phyloP scores from a whole-genome alignment of 2,113 vertebrate genomes.

The Jaculus jaculus region DNA sequence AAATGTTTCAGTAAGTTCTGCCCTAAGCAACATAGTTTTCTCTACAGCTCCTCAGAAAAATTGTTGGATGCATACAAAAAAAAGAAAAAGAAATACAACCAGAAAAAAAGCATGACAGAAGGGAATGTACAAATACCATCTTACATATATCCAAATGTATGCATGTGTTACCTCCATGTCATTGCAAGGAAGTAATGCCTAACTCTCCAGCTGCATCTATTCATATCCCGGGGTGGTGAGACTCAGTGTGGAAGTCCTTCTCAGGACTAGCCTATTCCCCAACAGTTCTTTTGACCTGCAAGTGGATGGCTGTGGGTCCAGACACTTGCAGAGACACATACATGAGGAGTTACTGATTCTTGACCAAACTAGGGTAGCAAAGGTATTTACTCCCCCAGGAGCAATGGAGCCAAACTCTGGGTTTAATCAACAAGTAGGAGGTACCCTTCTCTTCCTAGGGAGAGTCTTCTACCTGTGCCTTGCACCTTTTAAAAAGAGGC shows the following conservation, averaged over 20 bases:
- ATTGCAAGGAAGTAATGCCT: neutral
- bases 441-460: neutral
- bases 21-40: neutral
- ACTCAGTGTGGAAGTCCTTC: neutral
- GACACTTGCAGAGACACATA: neutral
- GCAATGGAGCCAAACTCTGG: neutral
- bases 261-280: too few relatives aligned
- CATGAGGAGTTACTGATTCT: neutral
- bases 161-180: neutral
- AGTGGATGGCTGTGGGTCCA: too few relatives aligned
- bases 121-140: neutral
- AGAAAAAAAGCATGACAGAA: neutral
- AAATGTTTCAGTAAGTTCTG: too few relatives aligned
- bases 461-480: neutral
- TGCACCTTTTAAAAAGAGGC: slow-evolving; percentile 24
- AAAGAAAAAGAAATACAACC: neutral
- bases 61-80: neutral
- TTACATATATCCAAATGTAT: neutral
- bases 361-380: neutral
- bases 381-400: neutral
- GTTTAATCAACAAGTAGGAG: neutral
- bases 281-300: neutral
- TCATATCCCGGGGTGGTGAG: neutral
- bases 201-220: neutral
- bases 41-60: neutral